These are phyloP conservation scores for Murina feae DNA, from an alignment of 2,113 vertebrate genomes.

Conservation along the genomic window DNA sequence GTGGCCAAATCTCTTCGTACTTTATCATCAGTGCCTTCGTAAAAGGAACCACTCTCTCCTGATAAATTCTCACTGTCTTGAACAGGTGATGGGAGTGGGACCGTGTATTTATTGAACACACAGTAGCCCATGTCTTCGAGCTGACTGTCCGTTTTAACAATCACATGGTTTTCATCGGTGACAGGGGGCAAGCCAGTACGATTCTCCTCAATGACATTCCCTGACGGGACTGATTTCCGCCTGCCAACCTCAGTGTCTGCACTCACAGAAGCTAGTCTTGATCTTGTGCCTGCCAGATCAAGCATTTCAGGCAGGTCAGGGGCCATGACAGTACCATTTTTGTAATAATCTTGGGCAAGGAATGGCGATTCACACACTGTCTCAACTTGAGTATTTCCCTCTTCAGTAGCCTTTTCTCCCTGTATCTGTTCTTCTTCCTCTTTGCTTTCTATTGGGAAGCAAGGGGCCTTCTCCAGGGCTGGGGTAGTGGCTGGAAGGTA, in stretches of 20 bases:
- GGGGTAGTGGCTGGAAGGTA: constrained; percentile 95
- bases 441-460: constrained; percentile 85
- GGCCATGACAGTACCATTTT: constrained; percentile 92
- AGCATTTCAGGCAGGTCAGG: constrained; percentile 98
- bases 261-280: constrained; percentile 90
- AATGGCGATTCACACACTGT: constrained; percentile 86
- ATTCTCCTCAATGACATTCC: constrained; percentile 82
- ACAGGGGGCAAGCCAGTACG: constrained; percentile 81
- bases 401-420: constrained; percentile 62
- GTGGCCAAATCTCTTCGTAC: constrained; percentile 78
- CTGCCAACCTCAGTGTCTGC: constrained; percentile 86
- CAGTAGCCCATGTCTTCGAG: constrained; percentile 97
- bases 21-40: constrained; percentile 83
- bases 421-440: constrained; percentile 71
- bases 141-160: constrained; percentile 91
- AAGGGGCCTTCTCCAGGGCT: constrained; percentile 87
- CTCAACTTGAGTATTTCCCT: constrained; percentile 82
- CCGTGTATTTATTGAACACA: constrained; percentile 98
- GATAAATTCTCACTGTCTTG: constrained; percentile 84
- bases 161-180: constrained; percentile 85
- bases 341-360: constrained; percentile 85
- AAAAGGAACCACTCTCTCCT: constrained; percentile 81
- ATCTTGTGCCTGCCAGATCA: constrained; percentile 91
- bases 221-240: constrained; percentile 87
- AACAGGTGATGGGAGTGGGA: constrained; percentile 95